Percentiles rank a stretch among this genome's conserved stretches.
phyloP scores from a whole-genome alignment of 2,113 vertebrate genomes.

The Chauna torquata region DNA sequence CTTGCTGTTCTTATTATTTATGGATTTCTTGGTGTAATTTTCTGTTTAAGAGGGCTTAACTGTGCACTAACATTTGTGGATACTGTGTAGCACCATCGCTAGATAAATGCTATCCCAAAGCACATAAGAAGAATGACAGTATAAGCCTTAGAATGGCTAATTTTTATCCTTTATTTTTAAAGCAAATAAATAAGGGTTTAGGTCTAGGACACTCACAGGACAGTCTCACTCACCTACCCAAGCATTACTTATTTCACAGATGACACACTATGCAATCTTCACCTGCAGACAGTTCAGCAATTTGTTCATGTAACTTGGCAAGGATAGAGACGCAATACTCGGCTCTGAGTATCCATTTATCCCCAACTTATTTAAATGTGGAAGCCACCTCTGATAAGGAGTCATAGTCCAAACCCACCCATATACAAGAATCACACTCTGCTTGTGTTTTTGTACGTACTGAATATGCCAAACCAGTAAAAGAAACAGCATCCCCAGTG shows the following conservation, averaged over 20 bases:
- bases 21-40: conserved; percentile 29
- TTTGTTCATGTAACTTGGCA: background rate
- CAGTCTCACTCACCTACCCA: background rate
- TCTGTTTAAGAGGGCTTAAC: conserved; percentile 29
- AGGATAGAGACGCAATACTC: background rate
- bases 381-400: background rate
- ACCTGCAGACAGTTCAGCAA: background rate
- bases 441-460: background rate
- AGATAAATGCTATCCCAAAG: background rate
- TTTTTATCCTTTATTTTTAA: background rate
- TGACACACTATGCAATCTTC: background rate
- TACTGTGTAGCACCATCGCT: background rate
- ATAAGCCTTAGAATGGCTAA: background rate
- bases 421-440: rapidly evolving
- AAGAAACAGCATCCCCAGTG: background rate
- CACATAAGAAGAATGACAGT: background rate
- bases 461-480: background rate
- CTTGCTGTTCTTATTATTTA: background rate
- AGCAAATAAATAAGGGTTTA: background rate
- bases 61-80: background rate
- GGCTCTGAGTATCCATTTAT: background rate
- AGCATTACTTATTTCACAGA: background rate
- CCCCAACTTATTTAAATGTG: background rate
- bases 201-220: background rate
- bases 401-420: background rate